A percentile compares a stretch with the other conserved stretches of the same genome.
phyloP scores from a whole-genome alignment of 2,797 vertebrate species.

The Lemur catta region DNA sequence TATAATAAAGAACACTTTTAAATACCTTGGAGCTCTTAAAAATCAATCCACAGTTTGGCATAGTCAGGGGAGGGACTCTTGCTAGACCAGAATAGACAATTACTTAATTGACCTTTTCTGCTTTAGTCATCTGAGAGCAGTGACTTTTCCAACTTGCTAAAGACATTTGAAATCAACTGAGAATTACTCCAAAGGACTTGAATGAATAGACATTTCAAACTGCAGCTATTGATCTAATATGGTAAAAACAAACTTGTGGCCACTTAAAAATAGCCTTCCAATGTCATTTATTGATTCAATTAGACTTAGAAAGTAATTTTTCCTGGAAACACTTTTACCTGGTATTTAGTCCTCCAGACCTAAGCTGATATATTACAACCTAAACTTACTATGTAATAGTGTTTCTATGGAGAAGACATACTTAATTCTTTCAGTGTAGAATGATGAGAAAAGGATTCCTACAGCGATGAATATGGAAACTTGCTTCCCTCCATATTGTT shows the following conservation, averaged over 20 bases:
- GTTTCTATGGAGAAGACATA: not conserved
- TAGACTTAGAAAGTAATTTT: slow-evolving; percentile 1
- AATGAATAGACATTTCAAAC: slow-evolving; percentile 23
- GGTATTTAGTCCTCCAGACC: not conserved
- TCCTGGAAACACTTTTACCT: not conserved
- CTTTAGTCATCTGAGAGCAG: not conserved
- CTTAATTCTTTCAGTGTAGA: not conserved
- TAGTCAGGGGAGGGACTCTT: not conserved
- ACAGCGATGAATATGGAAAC: not conserved
- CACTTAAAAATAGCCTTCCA: not conserved
- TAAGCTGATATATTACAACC: not conserved
- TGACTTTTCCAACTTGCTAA: slow-evolving; percentile 29
- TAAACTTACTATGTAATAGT: not conserved
- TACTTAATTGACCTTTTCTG: slow-evolving; percentile 21
- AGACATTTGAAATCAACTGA: slow-evolving; percentile 14
- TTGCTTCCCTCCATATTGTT: not conserved
- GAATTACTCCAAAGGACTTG: not conserved
- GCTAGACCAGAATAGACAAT: not conserved
- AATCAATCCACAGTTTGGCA: not conserved
- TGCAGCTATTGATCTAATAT: slow-evolving; percentile 7
- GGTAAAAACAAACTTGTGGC: not conserved
- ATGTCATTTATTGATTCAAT: slow-evolving; percentile 32
- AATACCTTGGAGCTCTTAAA: not conserved
- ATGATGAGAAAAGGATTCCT: not conserved
- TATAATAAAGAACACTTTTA: not conserved